Percentiles rank a stretch among this genome's conserved stretches.
phyloP scores from a whole-genome alignment of 37 sponge, comb jelly and placozoan genomes.

The Chondrilla cf. caribensis region DNA sequence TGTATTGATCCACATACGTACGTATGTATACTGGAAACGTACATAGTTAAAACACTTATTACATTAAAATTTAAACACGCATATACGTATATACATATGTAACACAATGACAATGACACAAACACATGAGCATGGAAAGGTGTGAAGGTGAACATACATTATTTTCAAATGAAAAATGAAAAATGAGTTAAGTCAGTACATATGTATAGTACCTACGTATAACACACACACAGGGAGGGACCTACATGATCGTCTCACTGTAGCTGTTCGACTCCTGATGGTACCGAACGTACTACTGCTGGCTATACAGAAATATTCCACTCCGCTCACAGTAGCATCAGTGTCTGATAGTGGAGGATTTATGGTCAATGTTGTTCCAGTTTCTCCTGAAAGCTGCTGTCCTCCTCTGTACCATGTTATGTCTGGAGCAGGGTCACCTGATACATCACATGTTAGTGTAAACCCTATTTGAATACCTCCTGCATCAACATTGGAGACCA shows the following conservation, averaged over 20 bases:
- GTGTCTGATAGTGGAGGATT: neutral
- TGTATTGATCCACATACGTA: no score
- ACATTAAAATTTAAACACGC: no score
- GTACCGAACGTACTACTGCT: conserved; percentile 32
- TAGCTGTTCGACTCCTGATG: conserved; percentile 45
- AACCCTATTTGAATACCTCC: neutral
- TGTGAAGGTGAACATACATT: no score
- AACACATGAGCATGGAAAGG: no score
- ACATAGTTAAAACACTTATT: no score
- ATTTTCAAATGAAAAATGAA: no score
- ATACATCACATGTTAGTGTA: conserved; percentile 26
- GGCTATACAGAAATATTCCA: conserved; percentile 49
- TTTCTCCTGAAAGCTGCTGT: neutral
- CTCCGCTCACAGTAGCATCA: conserved; percentile 31
- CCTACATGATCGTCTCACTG: conserved; percentile 22
- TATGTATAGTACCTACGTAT: no score
- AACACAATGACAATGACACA: no score
- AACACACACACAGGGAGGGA: conserved; percentile 21
- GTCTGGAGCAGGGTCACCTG: conserved; percentile 40
- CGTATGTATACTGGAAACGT: no score
- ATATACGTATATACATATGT: no score
- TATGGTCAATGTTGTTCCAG: no score
- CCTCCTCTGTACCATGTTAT: conserved; percentile 39
- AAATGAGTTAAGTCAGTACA: no score
- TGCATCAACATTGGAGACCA: conserved; percentile 1